A percentile compares a stretch with the other conserved stretches of the same genome.
Evolutionary conservation across 2,797 vertebrate genomes (phyloP).

Genomic region (Microctenopoma steveboyesi): DNA sequence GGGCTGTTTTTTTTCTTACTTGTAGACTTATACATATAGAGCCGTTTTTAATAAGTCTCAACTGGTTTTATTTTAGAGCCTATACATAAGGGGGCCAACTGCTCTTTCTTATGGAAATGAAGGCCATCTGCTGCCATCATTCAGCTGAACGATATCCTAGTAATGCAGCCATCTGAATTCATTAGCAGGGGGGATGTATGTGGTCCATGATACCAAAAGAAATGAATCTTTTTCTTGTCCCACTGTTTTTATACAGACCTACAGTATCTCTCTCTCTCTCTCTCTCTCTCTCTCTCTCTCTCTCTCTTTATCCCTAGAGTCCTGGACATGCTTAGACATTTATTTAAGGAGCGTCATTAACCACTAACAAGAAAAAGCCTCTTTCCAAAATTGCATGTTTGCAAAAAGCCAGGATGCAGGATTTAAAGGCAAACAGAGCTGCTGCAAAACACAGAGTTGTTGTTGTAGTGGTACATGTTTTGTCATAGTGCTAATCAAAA

Average conservation of each 20-base stretch:
- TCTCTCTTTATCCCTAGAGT: constrained; percentile 61
- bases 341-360: constrained; percentile 81
- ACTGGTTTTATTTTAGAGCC: constrained; percentile 80
- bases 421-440: constrained; percentile 44
- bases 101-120: constrained; percentile 85
- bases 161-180: constrained; percentile 84
- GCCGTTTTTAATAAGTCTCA: constrained; percentile 78
- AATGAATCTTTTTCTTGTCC: constrained; percentile 77
- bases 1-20: constrained; percentile 28
- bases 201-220: constrained; percentile 75
- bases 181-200: constrained; percentile 75
- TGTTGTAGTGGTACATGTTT: constrained; percentile 16
- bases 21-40: constrained; percentile 65
- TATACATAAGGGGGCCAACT: constrained; percentile 80
- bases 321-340: constrained; percentile 69
- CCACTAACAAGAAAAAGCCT: constrained; percentile 74
- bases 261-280: constrained; percentile 46
- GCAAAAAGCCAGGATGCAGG: constrained; percentile 46
- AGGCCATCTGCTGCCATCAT: constrained; percentile 82
- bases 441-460: constrained; percentile 22
- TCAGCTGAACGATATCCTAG: constrained; percentile 79
- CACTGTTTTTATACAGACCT: constrained; percentile 76
- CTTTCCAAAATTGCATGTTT: constrained; percentile 70
- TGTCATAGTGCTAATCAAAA: not conserved
- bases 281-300: constrained; percentile 14